Percentiles rank a stretch among this genome's conserved stretches.
Evolutionary conservation across 2,888 invertebrate genomes (phyloP).

Genomic region (Pimpla rufipes): DNA sequence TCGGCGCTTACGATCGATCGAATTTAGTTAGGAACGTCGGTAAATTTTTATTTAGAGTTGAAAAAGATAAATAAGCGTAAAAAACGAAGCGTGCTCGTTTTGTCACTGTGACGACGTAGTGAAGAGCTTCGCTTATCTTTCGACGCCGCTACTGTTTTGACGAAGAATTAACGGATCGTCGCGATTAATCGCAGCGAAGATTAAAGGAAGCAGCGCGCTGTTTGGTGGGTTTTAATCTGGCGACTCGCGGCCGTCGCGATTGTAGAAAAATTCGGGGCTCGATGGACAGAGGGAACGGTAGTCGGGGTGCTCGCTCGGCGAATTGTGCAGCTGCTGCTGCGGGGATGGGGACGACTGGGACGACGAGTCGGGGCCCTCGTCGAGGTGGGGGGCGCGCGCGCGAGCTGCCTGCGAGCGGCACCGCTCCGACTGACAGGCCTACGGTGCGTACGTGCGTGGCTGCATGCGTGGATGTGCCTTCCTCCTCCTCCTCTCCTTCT

Average conservation of each 20-base stretch:
- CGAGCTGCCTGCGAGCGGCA: slow-evolving; percentile 41
- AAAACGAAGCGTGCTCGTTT: no score
- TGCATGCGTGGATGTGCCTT: slow-evolving; percentile 70
- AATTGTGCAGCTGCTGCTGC: slow-evolving; percentile 33
- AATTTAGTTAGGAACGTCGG: no score
- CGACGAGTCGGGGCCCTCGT: slow-evolving; percentile 67
- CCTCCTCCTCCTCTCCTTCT: slow-evolving; percentile 50
- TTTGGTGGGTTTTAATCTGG: neutral
- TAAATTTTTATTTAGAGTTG: no score
- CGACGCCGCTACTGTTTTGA: no score
- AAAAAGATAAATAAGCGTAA: no score
- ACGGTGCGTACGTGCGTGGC: slow-evolving; percentile 61
- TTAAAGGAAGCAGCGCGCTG: neutral
- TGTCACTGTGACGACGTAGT: no score
- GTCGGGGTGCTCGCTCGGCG: slow-evolving; percentile 4
- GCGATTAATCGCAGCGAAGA: neutral
- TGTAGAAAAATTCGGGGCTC: neutral
- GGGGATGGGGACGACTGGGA: slow-evolving; percentile 45
- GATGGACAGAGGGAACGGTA: neutral
- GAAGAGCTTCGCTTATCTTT: no score
- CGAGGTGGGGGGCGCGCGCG: slow-evolving; percentile 59
- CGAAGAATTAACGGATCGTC: no score
- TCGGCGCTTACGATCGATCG: no score
- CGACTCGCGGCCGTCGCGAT: neutral
- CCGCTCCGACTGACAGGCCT: slow-evolving; percentile 20